A percentile compares a stretch with the other conserved stretches of the same genome.
Conservation (phyloP, 1,140 invertebrate species). For the Anagrus nilaparvatae region DNA sequence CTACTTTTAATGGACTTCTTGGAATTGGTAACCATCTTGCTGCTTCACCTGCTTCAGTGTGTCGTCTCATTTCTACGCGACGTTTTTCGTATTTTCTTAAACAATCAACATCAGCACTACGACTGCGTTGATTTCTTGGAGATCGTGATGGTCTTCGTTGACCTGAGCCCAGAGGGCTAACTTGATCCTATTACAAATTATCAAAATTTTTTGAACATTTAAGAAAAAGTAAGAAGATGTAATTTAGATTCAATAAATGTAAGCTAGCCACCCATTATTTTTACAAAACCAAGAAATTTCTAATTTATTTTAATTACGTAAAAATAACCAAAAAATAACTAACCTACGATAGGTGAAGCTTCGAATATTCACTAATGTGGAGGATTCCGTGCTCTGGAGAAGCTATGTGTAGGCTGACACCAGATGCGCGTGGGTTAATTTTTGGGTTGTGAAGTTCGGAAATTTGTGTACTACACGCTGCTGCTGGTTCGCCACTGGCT, state of each 20-base stretch:
- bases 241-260: too few species aligned
- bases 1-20: constrained; percentile 13
- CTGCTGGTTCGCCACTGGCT: constrained; percentile 51
- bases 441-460: constrained; percentile 48
- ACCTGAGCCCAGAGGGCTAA: constrained; percentile 27
- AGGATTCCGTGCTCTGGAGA: constrained; percentile 39
- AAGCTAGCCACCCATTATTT: too few species aligned
- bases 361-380: constrained; percentile 43
- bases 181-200: constrained; percentile 21
- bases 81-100: constrained; percentile 30
- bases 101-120: constrained; percentile 32
- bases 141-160: constrained; percentile 30
- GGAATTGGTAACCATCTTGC: constrained; percentile 23
- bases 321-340: not conserved
- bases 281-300: not conserved
- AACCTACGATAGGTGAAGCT: constrained; percentile 34
- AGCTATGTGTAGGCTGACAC: constrained; percentile 42
- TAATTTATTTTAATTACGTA: not conserved
- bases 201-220: not conserved
- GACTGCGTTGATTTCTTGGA: constrained; percentile 30
- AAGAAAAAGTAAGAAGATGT: not conserved
- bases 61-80: constrained; percentile 27
- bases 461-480: constrained; percentile 48
- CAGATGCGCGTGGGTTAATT: constrained; percentile 43
- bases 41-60: constrained; percentile 25